phyloP scores from a whole-genome alignment of 2,113 vertebrate species.

The Gallinago undulata region DNA sequence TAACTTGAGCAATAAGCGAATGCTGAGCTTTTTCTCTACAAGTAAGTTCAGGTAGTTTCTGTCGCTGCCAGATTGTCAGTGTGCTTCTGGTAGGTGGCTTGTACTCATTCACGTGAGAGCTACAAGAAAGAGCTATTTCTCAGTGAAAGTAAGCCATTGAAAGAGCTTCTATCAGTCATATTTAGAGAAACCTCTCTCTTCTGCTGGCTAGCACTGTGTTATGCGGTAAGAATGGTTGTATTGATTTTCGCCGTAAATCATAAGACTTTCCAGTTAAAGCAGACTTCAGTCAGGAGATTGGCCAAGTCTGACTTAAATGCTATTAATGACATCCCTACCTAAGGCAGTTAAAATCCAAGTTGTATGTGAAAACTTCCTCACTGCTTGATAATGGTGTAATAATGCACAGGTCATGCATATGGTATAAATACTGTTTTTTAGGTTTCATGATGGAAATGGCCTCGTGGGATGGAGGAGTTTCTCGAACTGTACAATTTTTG shows the following conservation, averaged over 20 bases:
- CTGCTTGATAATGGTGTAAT: neutral
- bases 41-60: neutral
- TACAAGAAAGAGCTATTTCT: neutral
- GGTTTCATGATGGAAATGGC: constrained; percentile 99
- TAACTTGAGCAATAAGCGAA: neutral
- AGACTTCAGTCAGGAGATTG: neutral
- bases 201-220: neutral
- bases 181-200: neutral
- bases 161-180: neutral
- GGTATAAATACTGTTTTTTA: constrained; percentile 35
- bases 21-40: neutral
- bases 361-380: neutral
- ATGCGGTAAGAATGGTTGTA: neutral
- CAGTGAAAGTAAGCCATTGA: neutral
- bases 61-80: neutral
- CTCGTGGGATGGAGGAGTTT: constrained; percentile 97
- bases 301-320: neutral
- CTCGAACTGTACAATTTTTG: constrained; percentile 95
- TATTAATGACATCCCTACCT: neutral
- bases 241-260: neutral
- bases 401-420: neutral
- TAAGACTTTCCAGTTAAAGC: neutral
- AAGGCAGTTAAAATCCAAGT: neutral
- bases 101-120: neutral
- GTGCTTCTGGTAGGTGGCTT: neutral